These are phyloP conservation scores for Tetraodon nigroviridis DNA, from an alignment of 2,113 vertebrate species.

Conservation along the genomic window DNA sequence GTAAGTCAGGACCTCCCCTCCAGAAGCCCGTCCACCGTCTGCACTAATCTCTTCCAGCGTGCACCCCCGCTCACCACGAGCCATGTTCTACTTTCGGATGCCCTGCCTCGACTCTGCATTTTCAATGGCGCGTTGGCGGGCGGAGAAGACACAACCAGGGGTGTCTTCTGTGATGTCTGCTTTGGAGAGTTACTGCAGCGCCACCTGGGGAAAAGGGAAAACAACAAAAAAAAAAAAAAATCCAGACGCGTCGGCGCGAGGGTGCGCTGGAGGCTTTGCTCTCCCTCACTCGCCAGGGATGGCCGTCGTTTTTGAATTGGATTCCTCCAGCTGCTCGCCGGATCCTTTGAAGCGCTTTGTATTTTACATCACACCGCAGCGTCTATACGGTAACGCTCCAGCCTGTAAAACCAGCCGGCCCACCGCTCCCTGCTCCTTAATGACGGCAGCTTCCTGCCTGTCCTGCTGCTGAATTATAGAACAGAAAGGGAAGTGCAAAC, in stretches of 20 bases:
- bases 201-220: conserved; percentile 47
- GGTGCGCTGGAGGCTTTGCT: conserved; percentile 16
- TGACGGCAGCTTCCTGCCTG: conserved; percentile 11
- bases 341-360: conserved; percentile 30
- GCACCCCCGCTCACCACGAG: conserved; percentile 21
- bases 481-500: conserved; percentile 13
- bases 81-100: conserved; percentile 38
- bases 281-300: conserved; percentile 1
- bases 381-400: conserved; percentile 7
- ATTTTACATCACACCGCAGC: conserved; percentile 20
- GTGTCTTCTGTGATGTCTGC: conserved; percentile 38
- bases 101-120: conserved; percentile 35
- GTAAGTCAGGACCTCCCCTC: conserved; percentile 6
- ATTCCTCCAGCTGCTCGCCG: conserved; percentile 6
- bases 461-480: conserved; percentile 36
- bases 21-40: conserved; percentile 14
- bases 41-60: conserved; percentile 23
- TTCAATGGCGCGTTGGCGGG: conserved; percentile 44
- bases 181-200: conserved; percentile 26
- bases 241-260: conserved; percentile 22
- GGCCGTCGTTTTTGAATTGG: conserved; percentile 27
- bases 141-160: neutral
- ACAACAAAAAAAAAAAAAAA: too few species aligned
- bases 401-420: conserved; percentile 31
- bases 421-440: conserved; percentile 3